Conservation (phyloP, 2,888 invertebrate genomes). For the Elaeidobius kamerunicus region DNA sequence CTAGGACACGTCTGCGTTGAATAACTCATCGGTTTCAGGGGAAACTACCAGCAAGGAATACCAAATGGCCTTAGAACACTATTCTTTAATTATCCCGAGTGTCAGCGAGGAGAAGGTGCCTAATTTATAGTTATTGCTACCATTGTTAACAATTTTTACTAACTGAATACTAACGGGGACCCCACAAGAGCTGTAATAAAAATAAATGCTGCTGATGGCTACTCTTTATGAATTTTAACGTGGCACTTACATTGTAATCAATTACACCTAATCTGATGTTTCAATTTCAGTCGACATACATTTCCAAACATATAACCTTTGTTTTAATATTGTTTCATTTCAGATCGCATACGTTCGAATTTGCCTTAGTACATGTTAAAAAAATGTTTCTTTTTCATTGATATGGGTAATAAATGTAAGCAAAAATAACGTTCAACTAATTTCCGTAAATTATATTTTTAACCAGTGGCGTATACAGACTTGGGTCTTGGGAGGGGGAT, state of each 20-base stretch:
- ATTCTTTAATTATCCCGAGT: slow-evolving; percentile 29
- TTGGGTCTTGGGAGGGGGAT: too few relatives aligned
- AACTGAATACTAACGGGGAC: slow-evolving; percentile 47
- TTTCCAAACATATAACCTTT: too few relatives aligned
- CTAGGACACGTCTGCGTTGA: slow-evolving; percentile 35
- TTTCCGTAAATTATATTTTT: too few relatives aligned
- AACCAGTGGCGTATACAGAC: too few relatives aligned
- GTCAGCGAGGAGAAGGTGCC: slow-evolving; percentile 43
- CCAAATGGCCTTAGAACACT: slow-evolving; percentile 33
- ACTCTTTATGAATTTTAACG: slow-evolving; percentile 23
- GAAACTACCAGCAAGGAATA: slow-evolving; percentile 42
- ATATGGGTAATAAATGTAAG: too few relatives aligned
- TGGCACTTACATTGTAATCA: slow-evolving; percentile 8
- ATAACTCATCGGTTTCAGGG: slow-evolving; percentile 46
- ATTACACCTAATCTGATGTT: slow-evolving; percentile 2
- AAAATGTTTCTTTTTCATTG: too few relatives aligned
- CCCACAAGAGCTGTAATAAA: slow-evolving; percentile 39
- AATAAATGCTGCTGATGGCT: slow-evolving; percentile 12
- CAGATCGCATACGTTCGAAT: too few relatives aligned
- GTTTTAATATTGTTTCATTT: too few relatives aligned
- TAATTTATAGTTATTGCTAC: slow-evolving; percentile 50
- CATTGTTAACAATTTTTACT: slow-evolving; percentile 48
- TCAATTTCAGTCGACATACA: too few relatives aligned
- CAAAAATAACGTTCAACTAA: too few relatives aligned
- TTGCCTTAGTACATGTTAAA: too few relatives aligned